Evolutionary conservation across 2,888 invertebrate genomes (phyloP).

Genomic region (Drosophila percnosoma): DNA sequence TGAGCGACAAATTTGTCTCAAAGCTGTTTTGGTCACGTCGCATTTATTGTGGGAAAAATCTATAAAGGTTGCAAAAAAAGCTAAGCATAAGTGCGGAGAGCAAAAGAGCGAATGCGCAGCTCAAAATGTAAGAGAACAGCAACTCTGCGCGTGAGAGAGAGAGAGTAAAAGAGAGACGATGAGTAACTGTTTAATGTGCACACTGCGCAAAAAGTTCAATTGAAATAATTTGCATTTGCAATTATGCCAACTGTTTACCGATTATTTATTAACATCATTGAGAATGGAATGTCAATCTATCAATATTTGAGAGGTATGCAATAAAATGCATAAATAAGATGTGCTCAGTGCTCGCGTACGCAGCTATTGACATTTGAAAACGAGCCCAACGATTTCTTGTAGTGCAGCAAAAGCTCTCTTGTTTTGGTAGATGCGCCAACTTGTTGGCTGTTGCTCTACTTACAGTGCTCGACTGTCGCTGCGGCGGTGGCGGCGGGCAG

Average conservation of each 20-base stretch:
- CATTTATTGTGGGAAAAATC: constrained; percentile 68
- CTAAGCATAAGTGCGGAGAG: constrained; percentile 39
- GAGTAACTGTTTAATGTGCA: constrained; percentile 3
- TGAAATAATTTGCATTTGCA: background rate
- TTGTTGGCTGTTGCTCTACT: constrained; percentile 62
- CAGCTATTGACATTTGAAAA: background rate
- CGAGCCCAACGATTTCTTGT: constrained; percentile 8
- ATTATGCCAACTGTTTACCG: too few relatives aligned
- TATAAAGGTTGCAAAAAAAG: constrained; percentile 51
- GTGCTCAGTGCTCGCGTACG: background rate
- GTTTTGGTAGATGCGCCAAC: constrained; percentile 53
- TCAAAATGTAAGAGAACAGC: background rate
- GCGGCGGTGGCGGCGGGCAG: constrained; percentile 84
- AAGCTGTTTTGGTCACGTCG: constrained; percentile 72
- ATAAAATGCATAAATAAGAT: background rate
- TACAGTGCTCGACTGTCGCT: constrained; percentile 83
- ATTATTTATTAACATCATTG: background rate
- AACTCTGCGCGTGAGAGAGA: background rate
- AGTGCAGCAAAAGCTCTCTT: constrained; percentile 19
- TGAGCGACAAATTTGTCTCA: constrained; percentile 28
- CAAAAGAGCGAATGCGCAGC: constrained; percentile 43
- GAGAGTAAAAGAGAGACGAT: background rate
- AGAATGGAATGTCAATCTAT: background rate
- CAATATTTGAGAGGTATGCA: background rate
- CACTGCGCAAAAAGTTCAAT: constrained; percentile 26